phyloP scores from a whole-genome alignment of 2,888 invertebrate species.

The Lumbricus terrestris region DNA sequence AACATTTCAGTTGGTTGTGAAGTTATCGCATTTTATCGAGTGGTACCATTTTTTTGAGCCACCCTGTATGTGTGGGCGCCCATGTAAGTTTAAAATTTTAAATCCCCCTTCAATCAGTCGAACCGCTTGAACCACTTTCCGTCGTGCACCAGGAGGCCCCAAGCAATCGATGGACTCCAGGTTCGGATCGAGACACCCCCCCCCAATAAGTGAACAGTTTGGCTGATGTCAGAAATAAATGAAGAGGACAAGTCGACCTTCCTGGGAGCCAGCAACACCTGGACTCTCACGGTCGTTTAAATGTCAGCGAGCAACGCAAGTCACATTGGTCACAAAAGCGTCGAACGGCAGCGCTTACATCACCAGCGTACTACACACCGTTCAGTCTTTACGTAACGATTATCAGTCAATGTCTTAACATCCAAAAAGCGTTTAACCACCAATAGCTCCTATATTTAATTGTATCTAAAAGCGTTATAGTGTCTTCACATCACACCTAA shows the following conservation, averaged over 20 bases:
- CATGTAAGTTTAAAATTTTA: too few relatives aligned
- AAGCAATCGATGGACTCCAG: too few relatives aligned
- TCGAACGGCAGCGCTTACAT: neutral
- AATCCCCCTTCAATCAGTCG: too few relatives aligned
- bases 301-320: neutral
- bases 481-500: neutral
- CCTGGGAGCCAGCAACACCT: neutral
- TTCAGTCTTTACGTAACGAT: neutral
- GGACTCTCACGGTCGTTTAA: neutral
- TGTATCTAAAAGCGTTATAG: neutral
- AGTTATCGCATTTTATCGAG: too few relatives aligned
- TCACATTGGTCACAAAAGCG: neutral
- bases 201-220: too few relatives aligned
- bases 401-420: neutral
- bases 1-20: too few relatives aligned
- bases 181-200: too few relatives aligned
- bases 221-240: too few relatives aligned
- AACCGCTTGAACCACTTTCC: too few relatives aligned
- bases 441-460: neutral
- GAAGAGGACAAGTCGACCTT: neutral
- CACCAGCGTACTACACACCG: neutral
- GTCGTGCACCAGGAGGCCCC: too few relatives aligned
- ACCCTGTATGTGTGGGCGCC: too few relatives aligned
- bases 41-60: too few relatives aligned
- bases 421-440: neutral